Conservation (phyloP, 2,888 invertebrate genomes). For the Steinernema carpocapsae region DNA sequence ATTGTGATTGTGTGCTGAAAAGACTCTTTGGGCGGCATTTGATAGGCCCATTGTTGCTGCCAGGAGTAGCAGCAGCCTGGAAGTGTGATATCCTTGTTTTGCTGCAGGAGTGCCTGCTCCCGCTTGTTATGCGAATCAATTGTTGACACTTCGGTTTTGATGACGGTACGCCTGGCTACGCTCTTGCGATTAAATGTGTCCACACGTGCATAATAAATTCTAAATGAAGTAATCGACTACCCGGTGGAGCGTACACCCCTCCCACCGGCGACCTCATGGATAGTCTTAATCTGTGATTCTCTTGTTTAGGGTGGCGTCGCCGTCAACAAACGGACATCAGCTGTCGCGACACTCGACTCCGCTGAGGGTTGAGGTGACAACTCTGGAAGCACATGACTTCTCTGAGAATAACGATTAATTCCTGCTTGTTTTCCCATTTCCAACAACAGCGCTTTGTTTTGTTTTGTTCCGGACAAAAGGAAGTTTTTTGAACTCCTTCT, state of each 20-base stretch:
- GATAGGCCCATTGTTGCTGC: no score
- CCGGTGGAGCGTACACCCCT: background rate
- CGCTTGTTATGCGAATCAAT: no score
- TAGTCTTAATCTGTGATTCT: constrained; percentile 8
- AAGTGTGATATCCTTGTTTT: no score
- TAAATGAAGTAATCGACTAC: background rate
- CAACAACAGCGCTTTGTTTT: constrained; percentile 19
- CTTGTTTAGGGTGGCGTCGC: background rate
- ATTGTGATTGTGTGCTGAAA: no score
- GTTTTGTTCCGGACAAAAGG: background rate
- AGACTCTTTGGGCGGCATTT: no score
- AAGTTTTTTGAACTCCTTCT: background rate
- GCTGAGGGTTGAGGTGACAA: constrained; percentile 13
- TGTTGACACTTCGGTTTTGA: no score
- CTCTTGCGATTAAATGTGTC: background rate
- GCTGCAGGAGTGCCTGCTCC: no score
- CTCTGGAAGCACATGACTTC: constrained; percentile 27
- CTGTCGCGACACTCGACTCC: constrained; percentile 15
- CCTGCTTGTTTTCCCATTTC: constrained; percentile 19
- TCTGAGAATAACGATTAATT: constrained; percentile 7
- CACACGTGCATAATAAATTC: background rate
- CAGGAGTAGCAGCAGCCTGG: no score
- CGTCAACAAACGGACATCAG: constrained; percentile 28
- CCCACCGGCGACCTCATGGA: constrained; percentile 7
- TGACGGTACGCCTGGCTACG: no score